These are phyloP conservation scores for Furnarius figulus DNA, from an alignment of 2,113 vertebrate species.

Conservation along the genomic window DNA sequence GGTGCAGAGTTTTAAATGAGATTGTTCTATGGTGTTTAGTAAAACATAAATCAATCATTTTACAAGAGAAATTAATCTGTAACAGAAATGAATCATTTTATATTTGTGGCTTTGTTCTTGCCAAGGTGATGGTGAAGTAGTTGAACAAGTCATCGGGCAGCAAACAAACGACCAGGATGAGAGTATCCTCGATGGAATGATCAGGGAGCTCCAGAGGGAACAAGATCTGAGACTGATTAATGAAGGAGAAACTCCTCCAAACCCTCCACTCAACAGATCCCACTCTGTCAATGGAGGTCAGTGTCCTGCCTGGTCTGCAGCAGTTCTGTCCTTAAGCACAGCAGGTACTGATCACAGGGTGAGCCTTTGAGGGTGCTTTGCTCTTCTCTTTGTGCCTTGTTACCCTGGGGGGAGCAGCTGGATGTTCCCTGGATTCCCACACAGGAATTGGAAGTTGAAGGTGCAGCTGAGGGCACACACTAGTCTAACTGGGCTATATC, in stretches of 20 bases:
- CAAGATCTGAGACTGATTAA: slow-evolving; percentile 81
- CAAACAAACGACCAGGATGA: slow-evolving; percentile 89
- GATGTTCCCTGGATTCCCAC: not conserved
- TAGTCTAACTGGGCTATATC: not conserved
- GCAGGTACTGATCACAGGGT: not conserved
- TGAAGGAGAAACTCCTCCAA: slow-evolving; percentile 67
- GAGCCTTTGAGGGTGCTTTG: not conserved
- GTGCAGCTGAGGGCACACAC: not conserved
- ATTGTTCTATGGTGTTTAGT: not conserved
- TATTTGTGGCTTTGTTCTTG: slow-evolving; percentile 14
- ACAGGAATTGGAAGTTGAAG: not conserved
- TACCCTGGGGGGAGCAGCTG: not conserved
- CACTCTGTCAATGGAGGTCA: slow-evolving; percentile 74
- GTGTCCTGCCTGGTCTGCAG: not conserved
- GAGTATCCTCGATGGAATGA: slow-evolving; percentile 91
- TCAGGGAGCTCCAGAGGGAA: slow-evolving; percentile 90
- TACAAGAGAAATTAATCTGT: not conserved
- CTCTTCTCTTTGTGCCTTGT: not conserved
- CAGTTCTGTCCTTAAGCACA: not conserved
- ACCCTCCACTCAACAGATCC: slow-evolving; percentile 67
- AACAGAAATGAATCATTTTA: not conserved
- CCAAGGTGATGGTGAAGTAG: slow-evolving; percentile 93
- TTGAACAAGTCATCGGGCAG: slow-evolving; percentile 97
- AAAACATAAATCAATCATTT: not conserved
- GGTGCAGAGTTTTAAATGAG: not conserved